phyloP scores from a whole-genome alignment of 2,888 invertebrate genomes.

The Melanchra persicariae region DNA sequence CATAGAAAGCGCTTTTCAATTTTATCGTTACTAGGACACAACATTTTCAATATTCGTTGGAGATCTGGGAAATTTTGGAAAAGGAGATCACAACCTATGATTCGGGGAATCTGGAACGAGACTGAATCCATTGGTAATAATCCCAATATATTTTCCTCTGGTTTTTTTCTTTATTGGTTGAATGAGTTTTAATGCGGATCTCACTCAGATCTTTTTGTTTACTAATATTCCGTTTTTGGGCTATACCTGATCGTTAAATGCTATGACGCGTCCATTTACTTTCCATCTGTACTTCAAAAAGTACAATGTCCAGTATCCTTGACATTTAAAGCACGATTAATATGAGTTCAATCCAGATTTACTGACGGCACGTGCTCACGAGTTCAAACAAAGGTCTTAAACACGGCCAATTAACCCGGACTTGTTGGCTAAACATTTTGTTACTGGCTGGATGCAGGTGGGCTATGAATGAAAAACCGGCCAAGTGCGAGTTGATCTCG shows the following conservation, averaged over 20 bases:
- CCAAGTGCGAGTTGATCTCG: background rate
- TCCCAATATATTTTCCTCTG: background rate
- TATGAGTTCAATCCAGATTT: conserved; percentile 52
- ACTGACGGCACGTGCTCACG: conserved; percentile 47
- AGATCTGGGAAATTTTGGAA: background rate
- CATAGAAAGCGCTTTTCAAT: background rate
- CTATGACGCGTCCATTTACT: background rate
- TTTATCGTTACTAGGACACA: background rate
- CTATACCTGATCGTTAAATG: conserved; percentile 7
- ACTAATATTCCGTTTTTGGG: conserved; percentile 35
- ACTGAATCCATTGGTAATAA: background rate
- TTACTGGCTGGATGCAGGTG: conserved; percentile 1
- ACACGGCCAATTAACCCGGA: conserved; percentile 46
- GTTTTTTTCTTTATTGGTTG: conserved; percentile 14
- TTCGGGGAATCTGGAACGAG: background rate
- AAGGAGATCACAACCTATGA: background rate
- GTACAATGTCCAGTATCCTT: conserved; percentile 47
- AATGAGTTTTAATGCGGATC: conserved; percentile 34
- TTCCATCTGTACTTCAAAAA: conserved; percentile 11
- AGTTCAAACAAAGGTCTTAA: conserved; percentile 41
- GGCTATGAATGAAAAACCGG: conserved; percentile 1
- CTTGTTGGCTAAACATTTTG: conserved; percentile 46
- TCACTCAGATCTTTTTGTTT: conserved; percentile 50
- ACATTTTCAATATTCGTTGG: conserved; percentile 15
- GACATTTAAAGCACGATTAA: conserved; percentile 59